A percentile compares a stretch with the other conserved stretches of the same genome.
Conservation (phyloP, 2,888 invertebrate genomes). For the Agrotis exclamationis region DNA sequence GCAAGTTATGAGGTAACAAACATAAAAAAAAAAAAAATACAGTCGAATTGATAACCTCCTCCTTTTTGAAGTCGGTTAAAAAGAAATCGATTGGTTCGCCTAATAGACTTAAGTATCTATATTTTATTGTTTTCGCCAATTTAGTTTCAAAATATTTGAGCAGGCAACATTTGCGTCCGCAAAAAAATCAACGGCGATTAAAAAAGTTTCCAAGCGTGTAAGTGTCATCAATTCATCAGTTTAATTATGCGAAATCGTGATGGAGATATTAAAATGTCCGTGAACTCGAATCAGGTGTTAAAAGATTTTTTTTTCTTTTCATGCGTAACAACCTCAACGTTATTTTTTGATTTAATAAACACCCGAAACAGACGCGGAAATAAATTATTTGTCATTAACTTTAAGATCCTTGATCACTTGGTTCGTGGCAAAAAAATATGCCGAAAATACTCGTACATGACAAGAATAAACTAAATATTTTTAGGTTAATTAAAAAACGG, state of each 20-base stretch:
- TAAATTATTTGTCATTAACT: constrained; percentile 67
- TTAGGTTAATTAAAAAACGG: constrained; percentile 27
- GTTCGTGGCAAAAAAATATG: constrained; percentile 42
- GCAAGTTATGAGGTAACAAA: too few relatives aligned
- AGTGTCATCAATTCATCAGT: constrained; percentile 67
- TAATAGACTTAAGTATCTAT: not conserved
- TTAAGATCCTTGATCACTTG: constrained; percentile 60
- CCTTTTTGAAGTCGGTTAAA: too few relatives aligned
- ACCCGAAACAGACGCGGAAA: constrained; percentile 72
- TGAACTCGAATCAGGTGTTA: constrained; percentile 71
- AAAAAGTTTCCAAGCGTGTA: constrained; percentile 60
- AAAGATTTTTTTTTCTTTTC: constrained; percentile 58
- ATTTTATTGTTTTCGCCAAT: constrained; percentile 59
- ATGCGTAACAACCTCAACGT: constrained; percentile 54
- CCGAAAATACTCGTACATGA: constrained; percentile 49
- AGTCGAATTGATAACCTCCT: too few relatives aligned
- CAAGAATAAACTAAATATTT: constrained; percentile 20
- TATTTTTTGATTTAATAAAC: constrained; percentile 65
- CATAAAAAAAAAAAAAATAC: too few relatives aligned
- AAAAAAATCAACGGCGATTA: constrained; percentile 60
- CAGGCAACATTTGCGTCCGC: constrained; percentile 25
- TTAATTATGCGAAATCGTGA: constrained; percentile 79
- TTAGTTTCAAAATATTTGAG: constrained; percentile 50
- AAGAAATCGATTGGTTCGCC: constrained; percentile 9
- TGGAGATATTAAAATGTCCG: constrained; percentile 74